phyloP scores from a whole-genome alignment of 1,140 invertebrate genomes.

The Drosophila trapezifrons region DNA sequence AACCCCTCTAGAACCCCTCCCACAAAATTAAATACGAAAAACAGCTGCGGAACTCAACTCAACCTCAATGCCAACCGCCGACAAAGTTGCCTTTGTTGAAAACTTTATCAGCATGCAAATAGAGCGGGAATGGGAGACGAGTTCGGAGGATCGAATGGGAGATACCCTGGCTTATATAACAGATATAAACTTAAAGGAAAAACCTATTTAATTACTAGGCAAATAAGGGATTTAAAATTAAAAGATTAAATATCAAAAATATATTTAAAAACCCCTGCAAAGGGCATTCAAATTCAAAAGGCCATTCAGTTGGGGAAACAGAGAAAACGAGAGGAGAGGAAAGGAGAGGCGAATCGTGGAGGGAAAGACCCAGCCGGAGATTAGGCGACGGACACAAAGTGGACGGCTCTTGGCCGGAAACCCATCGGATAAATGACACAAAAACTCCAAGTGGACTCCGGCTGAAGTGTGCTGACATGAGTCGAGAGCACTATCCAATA shows the following conservation, averaged over 20 bases:
- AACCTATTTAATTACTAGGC: too few species aligned
- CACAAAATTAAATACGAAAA: neutral
- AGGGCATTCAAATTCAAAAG: slow-evolving; percentile 1
- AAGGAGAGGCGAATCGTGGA: neutral
- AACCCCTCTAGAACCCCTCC: too few species aligned
- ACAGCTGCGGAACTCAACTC: slow-evolving; percentile 36
- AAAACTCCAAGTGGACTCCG: slow-evolving; percentile 42
- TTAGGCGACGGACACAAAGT: slow-evolving; percentile 44
- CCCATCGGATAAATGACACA: slow-evolving; percentile 62
- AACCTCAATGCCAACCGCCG: slow-evolving; percentile 51
- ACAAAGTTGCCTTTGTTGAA: slow-evolving; percentile 45
- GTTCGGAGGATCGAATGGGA: neutral
- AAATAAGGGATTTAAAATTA: too few species aligned
- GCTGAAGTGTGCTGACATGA: slow-evolving; percentile 9
- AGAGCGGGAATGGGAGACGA: neutral
- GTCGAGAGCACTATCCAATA: slow-evolving; percentile 37
- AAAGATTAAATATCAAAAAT: too few species aligned
- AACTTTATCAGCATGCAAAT: slow-evolving; percentile 50
- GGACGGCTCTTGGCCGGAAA: slow-evolving; percentile 60
- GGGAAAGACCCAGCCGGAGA: slow-evolving; percentile 24
- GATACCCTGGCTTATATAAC: neutral
- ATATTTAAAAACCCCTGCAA: neutral
- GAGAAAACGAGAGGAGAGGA: neutral
- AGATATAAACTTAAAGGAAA: neutral
- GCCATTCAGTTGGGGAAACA: neutral